Evolutionary conservation across 2,888 invertebrate genomes (phyloP).

Genomic region (Sesia apiformis): DNA sequence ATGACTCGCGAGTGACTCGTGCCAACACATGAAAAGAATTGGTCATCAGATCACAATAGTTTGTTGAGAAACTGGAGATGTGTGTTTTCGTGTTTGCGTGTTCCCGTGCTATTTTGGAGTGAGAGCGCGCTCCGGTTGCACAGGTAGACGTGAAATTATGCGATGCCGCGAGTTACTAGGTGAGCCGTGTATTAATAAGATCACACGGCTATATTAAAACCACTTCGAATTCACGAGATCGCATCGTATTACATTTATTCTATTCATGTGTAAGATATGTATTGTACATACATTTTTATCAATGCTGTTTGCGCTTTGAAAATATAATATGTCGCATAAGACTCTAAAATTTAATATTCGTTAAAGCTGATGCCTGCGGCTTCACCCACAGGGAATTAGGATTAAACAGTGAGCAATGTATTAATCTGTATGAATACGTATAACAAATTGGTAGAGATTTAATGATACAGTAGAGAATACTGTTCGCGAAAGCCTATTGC

Average conservation of each 20-base stretch:
- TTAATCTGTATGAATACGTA: no score
- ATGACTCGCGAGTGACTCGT: background rate
- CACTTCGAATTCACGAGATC: conserved; percentile 32
- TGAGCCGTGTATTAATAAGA: conserved; percentile 50
- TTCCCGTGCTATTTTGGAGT: conserved; percentile 41
- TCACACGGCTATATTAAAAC: conserved; percentile 43
- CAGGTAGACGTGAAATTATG: conserved; percentile 44
- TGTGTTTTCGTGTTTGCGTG: conserved; percentile 17
- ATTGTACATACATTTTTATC: no score
- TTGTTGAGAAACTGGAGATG: conserved; percentile 20
- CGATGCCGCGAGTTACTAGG: conserved; percentile 37
- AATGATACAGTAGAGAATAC: no score
- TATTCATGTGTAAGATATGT: background rate
- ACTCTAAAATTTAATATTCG: no score
- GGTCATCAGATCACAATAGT: conserved; percentile 12
- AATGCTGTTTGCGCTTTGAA: no score
- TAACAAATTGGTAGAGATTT: no score
- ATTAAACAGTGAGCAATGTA: no score
- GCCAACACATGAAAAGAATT: conserved; percentile 9
- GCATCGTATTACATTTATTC: conserved; percentile 41
- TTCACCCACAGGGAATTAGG: no score
- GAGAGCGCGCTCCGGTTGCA: conserved; percentile 22
- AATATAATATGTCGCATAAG: no score
- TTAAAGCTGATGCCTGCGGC: no score
- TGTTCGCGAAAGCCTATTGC: no score